Evolutionary conservation across 2,113 vertebrate genomes (phyloP).

Genomic region (Candoia aspera): DNA sequence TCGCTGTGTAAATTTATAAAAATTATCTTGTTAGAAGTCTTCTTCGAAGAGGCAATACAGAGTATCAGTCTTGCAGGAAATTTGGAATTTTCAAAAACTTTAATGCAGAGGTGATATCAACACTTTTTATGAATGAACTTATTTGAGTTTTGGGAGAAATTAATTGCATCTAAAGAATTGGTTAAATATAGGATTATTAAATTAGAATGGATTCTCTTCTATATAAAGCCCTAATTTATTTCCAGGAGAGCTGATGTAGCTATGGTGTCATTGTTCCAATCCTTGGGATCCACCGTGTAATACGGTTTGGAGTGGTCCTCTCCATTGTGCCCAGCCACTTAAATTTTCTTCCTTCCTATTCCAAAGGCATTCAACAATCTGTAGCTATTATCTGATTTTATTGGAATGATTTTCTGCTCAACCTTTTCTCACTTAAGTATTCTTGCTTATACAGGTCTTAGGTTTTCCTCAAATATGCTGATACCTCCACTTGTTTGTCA

Average conservation of each 20-base stretch:
- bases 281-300: not conserved
- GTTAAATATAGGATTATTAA: not conserved
- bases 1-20: too few relatives aligned
- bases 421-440: not conserved
- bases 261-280: not conserved
- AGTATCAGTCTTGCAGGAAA: not conserved
- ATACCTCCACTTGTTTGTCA: not conserved
- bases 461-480: not conserved
- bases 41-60: too few relatives aligned
- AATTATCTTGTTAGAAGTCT: too few relatives aligned
- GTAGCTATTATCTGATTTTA: not conserved
- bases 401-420: not conserved
- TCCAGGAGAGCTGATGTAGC: not conserved
- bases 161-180: not conserved
- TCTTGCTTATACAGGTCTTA: not conserved
- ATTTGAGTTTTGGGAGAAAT: not conserved
- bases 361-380: not conserved
- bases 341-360: not conserved
- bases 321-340: too few relatives aligned
- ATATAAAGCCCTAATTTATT: not conserved
- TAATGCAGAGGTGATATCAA: not conserved
- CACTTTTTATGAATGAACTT: not conserved
- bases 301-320: too few relatives aligned
- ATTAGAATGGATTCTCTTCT: not conserved
- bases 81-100: not conserved